A percentile compares a stretch with the other conserved stretches of the same genome.
phyloP scores from a whole-genome alignment of 2,888 invertebrate genomes.

The Hofmannophila pseudospretella region DNA sequence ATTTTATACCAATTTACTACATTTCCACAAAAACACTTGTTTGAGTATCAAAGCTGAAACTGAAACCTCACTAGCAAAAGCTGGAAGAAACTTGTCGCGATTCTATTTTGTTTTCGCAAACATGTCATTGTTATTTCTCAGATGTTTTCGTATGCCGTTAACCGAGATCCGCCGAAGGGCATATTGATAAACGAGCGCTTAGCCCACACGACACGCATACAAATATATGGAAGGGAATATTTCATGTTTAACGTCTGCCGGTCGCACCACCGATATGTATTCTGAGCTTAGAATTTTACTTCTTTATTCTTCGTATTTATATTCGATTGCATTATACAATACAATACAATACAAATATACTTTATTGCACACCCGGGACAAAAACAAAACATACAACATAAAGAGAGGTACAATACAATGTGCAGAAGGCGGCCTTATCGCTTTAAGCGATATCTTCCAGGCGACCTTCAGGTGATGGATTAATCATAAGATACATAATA shows the following conservation, averaged over 20 bases:
- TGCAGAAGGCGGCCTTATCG: no score
- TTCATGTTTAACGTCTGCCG: slow-evolving; percentile 49
- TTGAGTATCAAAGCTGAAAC: slow-evolving; percentile 1
- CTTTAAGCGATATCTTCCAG: no score
- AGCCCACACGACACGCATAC: slow-evolving; percentile 53
- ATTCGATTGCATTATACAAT: no score
- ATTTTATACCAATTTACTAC: no score
- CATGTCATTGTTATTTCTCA: slow-evolving; percentile 34
- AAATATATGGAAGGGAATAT: slow-evolving; percentile 55
- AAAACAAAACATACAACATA: no score
- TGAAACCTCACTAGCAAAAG: background rate
- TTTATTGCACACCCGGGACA: no score
- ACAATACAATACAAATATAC: no score
- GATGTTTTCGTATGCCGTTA: slow-evolving; percentile 36
- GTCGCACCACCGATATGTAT: slow-evolving; percentile 1
- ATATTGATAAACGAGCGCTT: slow-evolving; percentile 65
- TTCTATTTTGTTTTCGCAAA: slow-evolving; percentile 21
- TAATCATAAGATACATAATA: no score
- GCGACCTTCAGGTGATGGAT: no score
- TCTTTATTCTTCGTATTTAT: slow-evolving; percentile 8
- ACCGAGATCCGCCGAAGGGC: slow-evolving; percentile 47
- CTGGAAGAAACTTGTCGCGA: slow-evolving; percentile 8
- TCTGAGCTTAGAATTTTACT: slow-evolving; percentile 1
- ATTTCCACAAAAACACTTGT: no score
- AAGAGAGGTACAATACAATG: no score